Percentiles rank a stretch among this genome's conserved stretches.
These are phyloP conservation scores for Brotogeris chrysoptera DNA, from an alignment of 2,797 vertebrate species.

Conservation along the genomic window DNA sequence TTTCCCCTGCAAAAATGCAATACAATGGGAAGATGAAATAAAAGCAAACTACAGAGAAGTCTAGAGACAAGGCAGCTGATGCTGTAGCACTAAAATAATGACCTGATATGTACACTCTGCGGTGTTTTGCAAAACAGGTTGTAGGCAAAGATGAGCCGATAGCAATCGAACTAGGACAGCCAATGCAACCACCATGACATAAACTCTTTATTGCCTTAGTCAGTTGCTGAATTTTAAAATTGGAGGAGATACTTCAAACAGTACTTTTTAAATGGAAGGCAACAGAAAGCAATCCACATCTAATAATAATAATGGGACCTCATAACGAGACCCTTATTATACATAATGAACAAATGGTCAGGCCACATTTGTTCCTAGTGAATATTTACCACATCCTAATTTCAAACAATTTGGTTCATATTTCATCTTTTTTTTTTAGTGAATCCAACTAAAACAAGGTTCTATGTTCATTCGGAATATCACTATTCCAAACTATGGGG, in stretches of 20 bases:
- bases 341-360: neutral
- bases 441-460: neutral
- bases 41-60: conserved; percentile 31
- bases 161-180: neutral
- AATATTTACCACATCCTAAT: neutral
- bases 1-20: conserved; percentile 23
- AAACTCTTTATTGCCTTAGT: neutral
- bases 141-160: neutral
- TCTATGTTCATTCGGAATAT: neutral
- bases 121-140: neutral
- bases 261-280: neutral
- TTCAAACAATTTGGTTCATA: neutral
- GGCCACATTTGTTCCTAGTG: neutral
- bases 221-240: neutral
- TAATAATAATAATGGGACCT: neutral
- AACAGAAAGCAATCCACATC: neutral
- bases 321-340: neutral
- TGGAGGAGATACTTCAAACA: neutral
- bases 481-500: neutral
- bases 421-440: neutral
- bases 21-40: conserved; percentile 26
- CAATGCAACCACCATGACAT: neutral
- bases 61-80: conserved; percentile 6
- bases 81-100: conserved; percentile 33
- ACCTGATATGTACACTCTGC: neutral